Evolutionary conservation across 2,888 invertebrate genomes (phyloP).

Genomic region (Ophion obscuratus): DNA sequence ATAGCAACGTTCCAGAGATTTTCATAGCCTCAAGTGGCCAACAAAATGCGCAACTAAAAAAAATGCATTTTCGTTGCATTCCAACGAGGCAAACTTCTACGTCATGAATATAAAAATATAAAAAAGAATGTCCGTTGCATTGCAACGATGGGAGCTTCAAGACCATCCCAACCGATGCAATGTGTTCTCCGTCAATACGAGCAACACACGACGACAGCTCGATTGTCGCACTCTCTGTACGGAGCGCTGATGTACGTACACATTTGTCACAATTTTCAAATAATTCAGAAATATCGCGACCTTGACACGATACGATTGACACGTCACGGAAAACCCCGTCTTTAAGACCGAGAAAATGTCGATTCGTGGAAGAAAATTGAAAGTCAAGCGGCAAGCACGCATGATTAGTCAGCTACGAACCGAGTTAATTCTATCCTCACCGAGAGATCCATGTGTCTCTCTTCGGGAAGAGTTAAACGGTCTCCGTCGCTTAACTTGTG

Average conservation of each 20-base stretch:
- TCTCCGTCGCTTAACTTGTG: conserved; percentile 44
- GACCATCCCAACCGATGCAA: no score
- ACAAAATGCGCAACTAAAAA: no score
- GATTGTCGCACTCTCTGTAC: background rate
- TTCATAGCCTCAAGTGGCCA: no score
- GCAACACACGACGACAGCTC: background rate
- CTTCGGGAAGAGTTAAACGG: conserved; percentile 43
- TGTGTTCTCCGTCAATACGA: no score
- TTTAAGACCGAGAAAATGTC: conserved; percentile 44
- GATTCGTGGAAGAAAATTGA: conserved; percentile 57
- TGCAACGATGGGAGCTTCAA: no score
- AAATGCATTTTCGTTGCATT: no score
- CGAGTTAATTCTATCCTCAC: conserved; percentile 34
- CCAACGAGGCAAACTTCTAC: no score
- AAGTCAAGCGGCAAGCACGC: conserved; percentile 10
- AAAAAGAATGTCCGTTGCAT: no score
- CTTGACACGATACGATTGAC: conserved; percentile 20
- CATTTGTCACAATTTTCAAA: background rate
- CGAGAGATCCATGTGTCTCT: conserved; percentile 8
- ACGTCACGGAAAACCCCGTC: background rate
- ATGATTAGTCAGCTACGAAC: background rate
- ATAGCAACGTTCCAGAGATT: no score
- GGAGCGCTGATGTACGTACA: background rate
- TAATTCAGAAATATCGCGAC: background rate
- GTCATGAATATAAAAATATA: no score